A percentile compares a stretch with the other conserved stretches of the same genome.
Conservation (phyloP, 2,888 invertebrate genomes). For the Xylota segnis region DNA sequence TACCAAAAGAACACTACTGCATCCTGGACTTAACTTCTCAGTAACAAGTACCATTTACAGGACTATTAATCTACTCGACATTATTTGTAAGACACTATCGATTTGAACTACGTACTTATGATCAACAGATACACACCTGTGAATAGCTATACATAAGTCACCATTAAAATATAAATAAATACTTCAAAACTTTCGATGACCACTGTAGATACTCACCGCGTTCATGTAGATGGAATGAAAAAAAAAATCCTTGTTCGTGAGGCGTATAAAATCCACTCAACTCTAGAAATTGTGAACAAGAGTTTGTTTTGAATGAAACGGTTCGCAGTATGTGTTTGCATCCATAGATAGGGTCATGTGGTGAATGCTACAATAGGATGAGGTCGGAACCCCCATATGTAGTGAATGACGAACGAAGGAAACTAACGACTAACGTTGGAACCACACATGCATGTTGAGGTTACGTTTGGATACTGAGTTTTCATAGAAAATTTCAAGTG, state of each 20-base stretch:
- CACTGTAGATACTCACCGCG: conserved; percentile 6
- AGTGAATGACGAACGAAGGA: conserved; percentile 25
- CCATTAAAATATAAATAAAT: too few species aligned
- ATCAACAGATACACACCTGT: too few species aligned
- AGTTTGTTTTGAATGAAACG: conserved; percentile 29
- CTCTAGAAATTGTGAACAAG: conserved; percentile 15
- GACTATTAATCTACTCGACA: too few species aligned
- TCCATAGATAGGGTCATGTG: conserved; percentile 21
- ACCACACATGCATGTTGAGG: conserved; percentile 12
- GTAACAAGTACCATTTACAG: too few species aligned
- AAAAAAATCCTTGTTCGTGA: not conserved
- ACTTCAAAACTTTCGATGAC: not conserved
- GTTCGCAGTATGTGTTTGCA: not conserved
- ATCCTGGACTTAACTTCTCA: too few species aligned
- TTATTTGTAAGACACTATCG: too few species aligned
- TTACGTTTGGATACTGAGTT: conserved; percentile 9
- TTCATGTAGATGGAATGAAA: not conserved
- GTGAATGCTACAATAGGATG: conserved; percentile 15
- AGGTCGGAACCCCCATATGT: not conserved
- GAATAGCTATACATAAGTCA: too few species aligned
- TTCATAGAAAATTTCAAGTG: conserved; percentile 34
- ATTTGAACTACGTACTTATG: too few species aligned
- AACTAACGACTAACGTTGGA: conserved; percentile 28
- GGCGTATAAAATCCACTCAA: conserved; percentile 28
- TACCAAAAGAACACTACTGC: too few species aligned